Conservation (phyloP, 2,888 invertebrate genomes). For the Criorhina ranunculi region DNA sequence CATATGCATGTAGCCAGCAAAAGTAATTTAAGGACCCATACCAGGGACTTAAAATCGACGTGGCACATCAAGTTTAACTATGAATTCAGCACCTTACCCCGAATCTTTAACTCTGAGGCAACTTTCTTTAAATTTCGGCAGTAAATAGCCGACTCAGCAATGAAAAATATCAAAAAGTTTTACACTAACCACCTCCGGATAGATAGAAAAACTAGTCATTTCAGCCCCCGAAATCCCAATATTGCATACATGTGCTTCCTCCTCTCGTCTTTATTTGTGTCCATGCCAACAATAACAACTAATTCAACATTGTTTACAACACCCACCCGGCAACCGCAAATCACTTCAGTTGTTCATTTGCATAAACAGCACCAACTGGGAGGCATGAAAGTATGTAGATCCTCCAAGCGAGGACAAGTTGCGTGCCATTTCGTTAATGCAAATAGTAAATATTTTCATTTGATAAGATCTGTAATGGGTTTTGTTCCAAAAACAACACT, state of each 20-base stretch:
- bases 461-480: slow-evolving; percentile 6
- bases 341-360: slow-evolving; percentile 7
- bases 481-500: neutral
- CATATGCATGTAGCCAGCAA: too few relatives aligned
- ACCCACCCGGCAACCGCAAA: slow-evolving; percentile 19
- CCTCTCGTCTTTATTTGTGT: neutral
- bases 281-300: neutral
- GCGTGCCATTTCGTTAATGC: neutral
- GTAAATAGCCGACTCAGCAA: too few relatives aligned
- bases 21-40: too few relatives aligned
- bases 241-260: neutral
- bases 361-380: neutral
- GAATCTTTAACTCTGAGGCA: too few relatives aligned
- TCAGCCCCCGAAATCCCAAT: too few relatives aligned
- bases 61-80: too few relatives aligned
- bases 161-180: too few relatives aligned
- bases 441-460: slow-evolving; percentile 4
- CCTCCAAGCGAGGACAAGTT: neutral
- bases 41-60: too few relatives aligned
- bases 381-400: neutral
- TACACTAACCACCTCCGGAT: too few relatives aligned
- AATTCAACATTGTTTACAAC: neutral
- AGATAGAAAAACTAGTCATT: too few relatives aligned
- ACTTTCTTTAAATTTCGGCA: too few relatives aligned
- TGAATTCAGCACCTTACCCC: too few relatives aligned